Evolutionary conservation across 2,797 vertebrate genomes (phyloP).

Genomic region (Microctenopoma lineatum): DNA sequence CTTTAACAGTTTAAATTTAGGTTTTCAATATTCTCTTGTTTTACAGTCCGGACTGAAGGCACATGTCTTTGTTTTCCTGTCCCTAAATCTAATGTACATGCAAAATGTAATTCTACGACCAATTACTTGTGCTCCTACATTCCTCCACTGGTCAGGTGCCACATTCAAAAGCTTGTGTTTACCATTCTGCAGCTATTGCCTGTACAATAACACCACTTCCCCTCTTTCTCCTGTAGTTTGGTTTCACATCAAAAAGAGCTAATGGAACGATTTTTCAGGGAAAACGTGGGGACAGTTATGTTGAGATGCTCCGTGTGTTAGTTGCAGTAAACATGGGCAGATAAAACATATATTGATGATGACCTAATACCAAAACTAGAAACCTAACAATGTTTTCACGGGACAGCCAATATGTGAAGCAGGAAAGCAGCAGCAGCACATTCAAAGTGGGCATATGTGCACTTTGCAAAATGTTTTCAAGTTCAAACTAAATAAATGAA

Average conservation of each 20-base stretch:
- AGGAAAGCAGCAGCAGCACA: constrained; percentile 28
- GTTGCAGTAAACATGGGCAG: constrained; percentile 58
- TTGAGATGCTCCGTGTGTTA: constrained; percentile 43
- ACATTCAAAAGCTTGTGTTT: constrained; percentile 21
- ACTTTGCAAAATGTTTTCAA: constrained; percentile 2
- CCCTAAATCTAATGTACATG: background rate
- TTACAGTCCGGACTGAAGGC: background rate
- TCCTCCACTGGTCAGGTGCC: constrained; percentile 20
- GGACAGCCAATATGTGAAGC: constrained; percentile 49
- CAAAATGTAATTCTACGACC: background rate
- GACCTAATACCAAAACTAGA: constrained; percentile 60
- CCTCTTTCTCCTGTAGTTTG: constrained; percentile 27
- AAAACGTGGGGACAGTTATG: constrained; percentile 57
- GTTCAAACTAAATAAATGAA: background rate
- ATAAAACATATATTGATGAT: constrained; percentile 66
- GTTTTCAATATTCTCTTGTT: background rate
- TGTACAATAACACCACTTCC: constrained; percentile 27
- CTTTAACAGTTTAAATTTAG: no score
- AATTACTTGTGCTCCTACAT: constrained; percentile 8
- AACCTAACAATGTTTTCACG: constrained; percentile 46
- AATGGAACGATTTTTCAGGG: constrained; percentile 36
- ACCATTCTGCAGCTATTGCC: constrained; percentile 35
- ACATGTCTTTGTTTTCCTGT: background rate
- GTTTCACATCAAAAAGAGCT: constrained; percentile 40
- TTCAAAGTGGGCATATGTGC: constrained; percentile 16